Evolutionary conservation across 1,140 invertebrate species (phyloP), one percentile per base, ranked within the genome.

Genomic region (Trichonephila clavata): DNA sequence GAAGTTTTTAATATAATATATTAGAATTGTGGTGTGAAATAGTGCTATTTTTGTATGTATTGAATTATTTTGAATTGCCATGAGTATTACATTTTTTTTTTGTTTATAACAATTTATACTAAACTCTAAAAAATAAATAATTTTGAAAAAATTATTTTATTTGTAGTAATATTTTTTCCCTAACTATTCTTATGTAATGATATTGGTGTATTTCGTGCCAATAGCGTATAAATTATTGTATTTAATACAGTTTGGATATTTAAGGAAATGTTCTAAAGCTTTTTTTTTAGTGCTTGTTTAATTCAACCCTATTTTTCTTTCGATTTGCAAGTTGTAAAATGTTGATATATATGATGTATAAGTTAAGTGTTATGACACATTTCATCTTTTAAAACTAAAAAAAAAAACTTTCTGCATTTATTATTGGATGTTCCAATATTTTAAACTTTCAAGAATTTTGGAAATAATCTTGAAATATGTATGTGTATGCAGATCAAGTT

Each of bases 41-140:
- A 77, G 68, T 77, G 24, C 14, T 77, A 77, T 77, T 77, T 77
- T 77, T 77, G 71, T 77, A 77, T 77, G 27, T 63, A 77, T 6
- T 77, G 27, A 14, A 32, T 32, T 77, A 32, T 77, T 32, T 27
- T 77, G 13, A 71, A 71, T 71, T 27, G 3, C 68, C 14, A 5
- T 32, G 32, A 77, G 32, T 77, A 77, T 13, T n/a, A 39, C 32
- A 39, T 4, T 2, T 77, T 32, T 77, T 77, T 77, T 77, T 39
- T 77, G 71, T 77, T 16, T 20, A 77, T 68, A 24, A 68, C 32
- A 39, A 39, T 39, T 68, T 14, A 68, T 68, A 68, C 24, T 68
- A 14, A n/a, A 68, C 10, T 68, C 65, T 13, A 24, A 65, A 24
- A 24, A n/a, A 13, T 27, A 8, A 68, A 27, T 68, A 21, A 24